These are phyloP conservation scores for Fopius arisanus DNA, from an alignment of 1,140 invertebrate genomes.

Conservation along the genomic window DNA sequence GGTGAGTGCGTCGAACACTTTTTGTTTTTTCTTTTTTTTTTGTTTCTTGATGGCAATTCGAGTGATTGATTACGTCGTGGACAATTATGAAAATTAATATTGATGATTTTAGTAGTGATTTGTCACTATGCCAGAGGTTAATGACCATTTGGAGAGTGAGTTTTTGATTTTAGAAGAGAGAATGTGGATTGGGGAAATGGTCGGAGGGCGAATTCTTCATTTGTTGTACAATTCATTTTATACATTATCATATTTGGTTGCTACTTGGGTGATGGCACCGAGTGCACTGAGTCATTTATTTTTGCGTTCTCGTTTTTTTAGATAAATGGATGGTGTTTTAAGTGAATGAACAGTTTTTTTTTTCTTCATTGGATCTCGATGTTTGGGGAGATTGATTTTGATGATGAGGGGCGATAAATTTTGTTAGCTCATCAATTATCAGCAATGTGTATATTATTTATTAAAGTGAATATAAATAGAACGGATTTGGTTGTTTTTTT, in stretches of 20 bases:
- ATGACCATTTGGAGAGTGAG: neutral
- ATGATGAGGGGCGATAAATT: neutral
- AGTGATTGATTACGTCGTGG: neutral
- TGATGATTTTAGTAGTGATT: neutral
- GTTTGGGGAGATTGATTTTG: neutral
- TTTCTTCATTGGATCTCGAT: neutral
- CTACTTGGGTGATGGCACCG: neutral
- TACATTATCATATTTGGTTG: neutral
- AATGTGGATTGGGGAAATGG: neutral
- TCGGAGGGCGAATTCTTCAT: neutral
- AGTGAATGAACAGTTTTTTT: neutral
- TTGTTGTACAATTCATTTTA: slow-evolving; percentile 24
- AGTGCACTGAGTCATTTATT: neutral
- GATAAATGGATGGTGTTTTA: neutral
- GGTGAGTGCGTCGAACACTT: neutral
- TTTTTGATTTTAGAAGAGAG: neutral
- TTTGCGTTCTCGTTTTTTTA: neutral
- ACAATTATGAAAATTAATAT: neutral
- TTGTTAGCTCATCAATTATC: neutral
- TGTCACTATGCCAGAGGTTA: neutral
- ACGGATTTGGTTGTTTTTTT: neutral
- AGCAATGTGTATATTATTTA: slow-evolving; percentile 9
- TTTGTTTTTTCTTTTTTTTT: slow-evolving; percentile 9
- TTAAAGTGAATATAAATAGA: neutral
- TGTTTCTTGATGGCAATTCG: neutral